Percentiles rank a stretch among this genome's conserved stretches.
Conservation (phyloP, 2,888 invertebrate genomes). For the Adineta ricciae region DNA sequence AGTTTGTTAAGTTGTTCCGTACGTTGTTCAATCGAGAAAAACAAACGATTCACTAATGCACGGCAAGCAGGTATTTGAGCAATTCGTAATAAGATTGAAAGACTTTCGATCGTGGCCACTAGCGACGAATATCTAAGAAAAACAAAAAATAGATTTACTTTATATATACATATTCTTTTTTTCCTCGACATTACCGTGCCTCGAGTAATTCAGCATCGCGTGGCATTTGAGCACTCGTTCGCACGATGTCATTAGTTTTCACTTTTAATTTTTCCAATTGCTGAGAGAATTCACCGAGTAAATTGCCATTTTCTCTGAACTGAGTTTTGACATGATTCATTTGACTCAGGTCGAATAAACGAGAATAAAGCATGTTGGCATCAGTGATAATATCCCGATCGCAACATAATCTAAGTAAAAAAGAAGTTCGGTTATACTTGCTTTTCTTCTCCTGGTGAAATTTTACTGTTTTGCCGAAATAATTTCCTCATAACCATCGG, state of each 20-base stretch:
- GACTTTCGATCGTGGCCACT: not conserved
- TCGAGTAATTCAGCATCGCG: slow-evolving; percentile 19
- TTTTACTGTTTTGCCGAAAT: not conserved
- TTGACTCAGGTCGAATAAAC: slow-evolving; percentile 3
- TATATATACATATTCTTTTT: too few species aligned
- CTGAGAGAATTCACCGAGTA: not conserved
- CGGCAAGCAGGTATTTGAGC: not conserved
- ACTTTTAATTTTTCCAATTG: not conserved
- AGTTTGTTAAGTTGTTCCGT: not conserved
- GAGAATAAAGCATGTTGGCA: not conserved
- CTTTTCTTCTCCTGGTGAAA: not conserved
- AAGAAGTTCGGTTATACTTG: not conserved
- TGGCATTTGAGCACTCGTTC: not conserved
- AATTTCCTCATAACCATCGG: not conserved
- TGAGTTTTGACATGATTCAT: not conserved
- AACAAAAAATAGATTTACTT: too few species aligned
- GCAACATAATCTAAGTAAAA: not conserved
- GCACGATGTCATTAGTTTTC: not conserved
- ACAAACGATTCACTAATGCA: not conserved
- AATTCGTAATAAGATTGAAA: slow-evolving; percentile 4
- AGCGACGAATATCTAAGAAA: not conserved
- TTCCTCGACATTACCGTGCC: not conserved
- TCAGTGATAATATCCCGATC: not conserved
- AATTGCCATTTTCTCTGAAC: not conserved
- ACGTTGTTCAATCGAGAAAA: not conserved